phyloP scores from a whole-genome alignment of 2,797 vertebrate genomes.

The Rhynchotus rufescens region DNA sequence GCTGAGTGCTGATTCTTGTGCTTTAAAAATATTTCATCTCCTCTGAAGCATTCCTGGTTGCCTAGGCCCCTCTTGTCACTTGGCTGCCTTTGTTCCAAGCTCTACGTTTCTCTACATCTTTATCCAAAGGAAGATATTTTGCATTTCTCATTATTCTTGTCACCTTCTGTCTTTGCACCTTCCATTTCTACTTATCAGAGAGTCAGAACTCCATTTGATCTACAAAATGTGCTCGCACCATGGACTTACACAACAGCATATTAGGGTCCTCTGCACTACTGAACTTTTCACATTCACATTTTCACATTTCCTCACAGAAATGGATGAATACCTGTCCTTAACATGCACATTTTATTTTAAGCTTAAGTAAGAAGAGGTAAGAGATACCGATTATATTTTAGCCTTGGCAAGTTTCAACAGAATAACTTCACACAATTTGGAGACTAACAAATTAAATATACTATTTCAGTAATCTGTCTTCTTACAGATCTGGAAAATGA shows the following conservation, averaged over 20 bases:
- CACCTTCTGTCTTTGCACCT: background rate
- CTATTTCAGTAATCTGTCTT: background rate
- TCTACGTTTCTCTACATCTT: background rate
- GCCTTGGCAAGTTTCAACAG: background rate
- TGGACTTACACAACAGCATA: background rate
- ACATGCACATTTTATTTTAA: background rate
- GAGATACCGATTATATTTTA: background rate
- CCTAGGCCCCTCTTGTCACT: background rate
- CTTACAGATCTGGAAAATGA: background rate
- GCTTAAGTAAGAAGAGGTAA: conserved; percentile 2
- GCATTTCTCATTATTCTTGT: background rate
- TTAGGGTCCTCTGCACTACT: background rate
- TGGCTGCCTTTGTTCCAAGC: background rate
- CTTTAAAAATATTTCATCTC: background rate
- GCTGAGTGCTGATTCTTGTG: background rate
- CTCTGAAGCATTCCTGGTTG: background rate
- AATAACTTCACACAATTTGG: background rate
- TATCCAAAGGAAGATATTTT: background rate
- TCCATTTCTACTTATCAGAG: background rate
- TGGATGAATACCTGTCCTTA: background rate
- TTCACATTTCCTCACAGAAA: background rate
- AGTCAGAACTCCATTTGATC: background rate
- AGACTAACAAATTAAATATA: background rate
- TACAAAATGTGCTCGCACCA: background rate
- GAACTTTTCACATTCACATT: background rate